Percentiles rank a stretch among this genome's conserved stretches.
Evolutionary conservation across 1,140 invertebrate species (phyloP).

Genomic region (Ephestia elutella): DNA sequence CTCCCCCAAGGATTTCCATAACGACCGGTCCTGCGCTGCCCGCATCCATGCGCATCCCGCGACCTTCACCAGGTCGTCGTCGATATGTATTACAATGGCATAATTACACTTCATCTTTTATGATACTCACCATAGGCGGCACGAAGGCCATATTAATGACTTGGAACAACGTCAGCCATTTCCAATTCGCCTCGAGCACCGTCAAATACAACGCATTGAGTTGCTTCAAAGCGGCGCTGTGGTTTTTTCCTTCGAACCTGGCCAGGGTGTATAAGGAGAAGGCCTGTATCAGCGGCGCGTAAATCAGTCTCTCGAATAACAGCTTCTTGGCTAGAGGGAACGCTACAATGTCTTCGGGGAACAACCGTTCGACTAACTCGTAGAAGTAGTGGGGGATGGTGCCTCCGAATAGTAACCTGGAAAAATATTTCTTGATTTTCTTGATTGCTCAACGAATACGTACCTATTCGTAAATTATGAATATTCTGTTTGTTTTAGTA

Average conservation of each 20-base stretch:
- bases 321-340: slow-evolving; percentile 75
- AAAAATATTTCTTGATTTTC: slow-evolving; percentile 13
- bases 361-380: slow-evolving; percentile 74
- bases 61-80: too few relatives aligned
- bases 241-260: slow-evolving; percentile 82
- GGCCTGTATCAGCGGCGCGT: slow-evolving; percentile 80
- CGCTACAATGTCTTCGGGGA: slow-evolving; percentile 73
- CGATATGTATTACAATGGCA: too few relatives aligned
- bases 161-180: slow-evolving; percentile 81
- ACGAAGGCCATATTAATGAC: slow-evolving; percentile 81
- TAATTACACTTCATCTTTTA: too few relatives aligned
- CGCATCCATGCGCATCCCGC: too few relatives aligned
- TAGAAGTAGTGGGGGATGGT: slow-evolving; percentile 84
- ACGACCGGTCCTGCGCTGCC: too few relatives aligned
- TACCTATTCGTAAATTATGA: too few relatives aligned
- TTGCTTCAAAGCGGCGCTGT: slow-evolving; percentile 75
- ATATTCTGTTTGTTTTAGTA: too few relatives aligned
- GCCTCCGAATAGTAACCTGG: slow-evolving; percentile 81
- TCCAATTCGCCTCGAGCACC: slow-evolving; percentile 80
- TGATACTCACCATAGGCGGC: slow-evolving; percentile 81
- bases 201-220: slow-evolving; percentile 77
- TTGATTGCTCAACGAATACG: too few relatives aligned
- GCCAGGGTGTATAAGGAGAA: slow-evolving; percentile 81
- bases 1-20: too few relatives aligned
- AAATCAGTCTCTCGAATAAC: slow-evolving; percentile 80